Evolutionary conservation across 2,888 invertebrate genomes (phyloP).

Genomic region (Chirona hameri): DNA sequence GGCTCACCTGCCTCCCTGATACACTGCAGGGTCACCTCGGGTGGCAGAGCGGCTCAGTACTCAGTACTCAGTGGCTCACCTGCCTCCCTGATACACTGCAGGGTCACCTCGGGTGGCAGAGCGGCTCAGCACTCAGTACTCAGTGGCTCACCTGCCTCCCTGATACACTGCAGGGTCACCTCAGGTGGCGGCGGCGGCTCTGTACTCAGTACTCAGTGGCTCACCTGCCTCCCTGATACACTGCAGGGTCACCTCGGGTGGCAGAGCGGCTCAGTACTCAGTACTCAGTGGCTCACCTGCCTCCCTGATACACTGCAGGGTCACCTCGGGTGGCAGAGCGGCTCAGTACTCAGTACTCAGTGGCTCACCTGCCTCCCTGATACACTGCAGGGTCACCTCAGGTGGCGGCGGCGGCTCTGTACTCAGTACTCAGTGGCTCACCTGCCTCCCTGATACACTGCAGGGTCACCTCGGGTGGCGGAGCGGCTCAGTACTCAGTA

Average conservation of each 20-base stretch:
- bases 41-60: not conserved
- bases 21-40: not conserved
- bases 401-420: not conserved
- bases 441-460: not conserved
- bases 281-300: not conserved
- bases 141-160: not conserved
- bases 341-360: not conserved
- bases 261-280: not conserved
- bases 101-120: not conserved
- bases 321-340: not conserved
- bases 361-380: slow-evolving; percentile 2
- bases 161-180: not conserved
- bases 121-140: not conserved
- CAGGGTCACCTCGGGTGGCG: not conserved
- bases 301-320: not conserved
- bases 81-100: not conserved
- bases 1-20: slow-evolving; percentile 3
- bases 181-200: not conserved
- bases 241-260: not conserved
- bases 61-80: not conserved
- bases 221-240: not conserved
- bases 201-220: not conserved
- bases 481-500: not conserved
- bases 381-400: not conserved
- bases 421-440: not conserved